Conservation (phyloP, 2,888 invertebrate genomes). For the Drosophila barbarae region DNA sequence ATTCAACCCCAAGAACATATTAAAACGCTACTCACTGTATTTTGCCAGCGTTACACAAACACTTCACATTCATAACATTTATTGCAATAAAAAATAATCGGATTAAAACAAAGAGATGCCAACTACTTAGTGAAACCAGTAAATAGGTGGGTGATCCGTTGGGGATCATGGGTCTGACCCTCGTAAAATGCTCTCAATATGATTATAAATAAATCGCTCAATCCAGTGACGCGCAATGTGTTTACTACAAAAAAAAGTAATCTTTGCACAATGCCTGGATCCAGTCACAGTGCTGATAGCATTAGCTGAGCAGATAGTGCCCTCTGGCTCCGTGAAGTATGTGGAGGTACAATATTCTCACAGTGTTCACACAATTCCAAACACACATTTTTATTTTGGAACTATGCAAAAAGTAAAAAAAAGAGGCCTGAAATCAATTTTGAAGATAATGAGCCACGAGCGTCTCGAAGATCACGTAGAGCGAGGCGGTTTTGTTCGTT, state of each 20-base stretch:
- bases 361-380: conserved; percentile 30
- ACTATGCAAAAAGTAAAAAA: conserved; percentile 25
- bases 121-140: conserved; percentile 27
- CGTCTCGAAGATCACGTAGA: conserved; percentile 50
- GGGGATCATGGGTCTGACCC: conserved; percentile 38
- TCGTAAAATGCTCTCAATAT: conserved; percentile 34
- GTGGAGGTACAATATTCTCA: conserved; percentile 26
- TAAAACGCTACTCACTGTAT: neutral
- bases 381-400: conserved; percentile 20
- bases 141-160: conserved; percentile 40
- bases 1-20: neutral
- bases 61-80: neutral
- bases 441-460: conserved; percentile 48
- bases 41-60: neutral
- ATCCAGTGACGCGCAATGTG: conserved; percentile 49
- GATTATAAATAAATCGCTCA: conserved; percentile 35
- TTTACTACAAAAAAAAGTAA: conserved; percentile 32
- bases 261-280: conserved; percentile 18
- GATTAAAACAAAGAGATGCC: conserved; percentile 26
- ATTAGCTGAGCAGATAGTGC: conserved; percentile 6
- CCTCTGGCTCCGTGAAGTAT: conserved; percentile 15
- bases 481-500: conserved; percentile 1
- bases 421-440: conserved; percentile 35
- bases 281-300: conserved; percentile 27
- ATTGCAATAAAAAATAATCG: conserved; percentile 12